Evolutionary conservation across 2,888 invertebrate genomes (phyloP).

Genomic region (Tridacna gigas): DNA sequence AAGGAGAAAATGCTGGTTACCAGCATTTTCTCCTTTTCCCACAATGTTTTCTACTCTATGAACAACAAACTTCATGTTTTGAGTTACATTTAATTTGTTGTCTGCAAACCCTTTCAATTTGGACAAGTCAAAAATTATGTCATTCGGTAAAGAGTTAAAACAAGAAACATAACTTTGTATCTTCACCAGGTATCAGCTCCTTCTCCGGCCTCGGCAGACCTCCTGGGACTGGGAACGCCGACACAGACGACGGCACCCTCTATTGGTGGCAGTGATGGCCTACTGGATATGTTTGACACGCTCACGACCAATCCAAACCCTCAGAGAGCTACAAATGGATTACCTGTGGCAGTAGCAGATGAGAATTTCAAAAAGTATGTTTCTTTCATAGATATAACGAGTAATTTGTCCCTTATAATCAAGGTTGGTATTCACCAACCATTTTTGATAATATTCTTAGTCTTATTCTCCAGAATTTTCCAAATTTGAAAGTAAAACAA

Average conservation of each 20-base stretch:
- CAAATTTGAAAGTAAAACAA: neutral
- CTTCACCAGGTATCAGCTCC: constrained; percentile 44
- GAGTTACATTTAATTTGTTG: too few species aligned
- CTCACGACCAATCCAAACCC: constrained; percentile 88
- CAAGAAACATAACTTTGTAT: neutral
- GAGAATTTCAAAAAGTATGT: constrained; percentile 94
- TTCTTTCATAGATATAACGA: neutral
- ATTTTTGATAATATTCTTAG: too few species aligned
- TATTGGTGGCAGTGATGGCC: constrained; percentile 85
- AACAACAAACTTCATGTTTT: too few species aligned
- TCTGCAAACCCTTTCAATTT: too few species aligned
- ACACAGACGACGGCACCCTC: constrained; percentile 91
- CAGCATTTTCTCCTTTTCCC: too few species aligned
- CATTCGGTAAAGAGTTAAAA: neutral
- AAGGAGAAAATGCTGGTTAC: too few species aligned
- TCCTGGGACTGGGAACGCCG: constrained; percentile 95
- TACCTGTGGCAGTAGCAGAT: constrained; percentile 84
- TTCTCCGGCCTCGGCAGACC: constrained; percentile 88
- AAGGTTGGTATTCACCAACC: too few species aligned
- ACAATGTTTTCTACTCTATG: too few species aligned
- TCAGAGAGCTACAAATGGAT: constrained; percentile 69
- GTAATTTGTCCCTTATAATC: neutral
- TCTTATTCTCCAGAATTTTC: neutral
- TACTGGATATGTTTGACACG: constrained; percentile 96
- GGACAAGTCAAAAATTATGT: neutral